phyloP scores from a whole-genome alignment of 1,140 invertebrate species.

The Achatina immaculata region DNA sequence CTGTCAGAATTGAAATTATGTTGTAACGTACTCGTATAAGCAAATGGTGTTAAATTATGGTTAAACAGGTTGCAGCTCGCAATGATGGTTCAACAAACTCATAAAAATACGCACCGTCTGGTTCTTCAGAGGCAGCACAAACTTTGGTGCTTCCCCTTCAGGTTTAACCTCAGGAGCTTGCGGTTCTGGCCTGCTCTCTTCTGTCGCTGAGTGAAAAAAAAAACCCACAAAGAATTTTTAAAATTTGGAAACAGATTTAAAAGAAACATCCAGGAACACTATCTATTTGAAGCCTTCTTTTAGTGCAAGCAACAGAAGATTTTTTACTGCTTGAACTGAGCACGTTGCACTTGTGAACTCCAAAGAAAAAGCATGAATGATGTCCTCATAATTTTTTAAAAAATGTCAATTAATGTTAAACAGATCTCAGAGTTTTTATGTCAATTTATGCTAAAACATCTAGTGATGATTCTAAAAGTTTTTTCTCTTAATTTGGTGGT shows the following conservation, averaged over 20 bases:
- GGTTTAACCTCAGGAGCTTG: slow-evolving; percentile 49
- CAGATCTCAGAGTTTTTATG: too few species aligned
- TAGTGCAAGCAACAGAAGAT: not conserved
- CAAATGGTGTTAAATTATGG: too few species aligned
- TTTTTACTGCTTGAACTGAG: not conserved
- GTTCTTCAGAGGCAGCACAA: slow-evolving; percentile 60
- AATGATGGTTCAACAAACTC: too few species aligned
- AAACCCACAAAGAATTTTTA: not conserved
- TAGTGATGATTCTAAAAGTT: too few species aligned
- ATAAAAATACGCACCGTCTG: slow-evolving; percentile 49
- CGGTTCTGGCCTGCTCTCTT: slow-evolving; percentile 50
- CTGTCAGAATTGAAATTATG: too few species aligned
- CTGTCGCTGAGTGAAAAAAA: slow-evolving; percentile 39
- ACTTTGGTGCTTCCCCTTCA: slow-evolving; percentile 60
- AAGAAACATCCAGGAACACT: not conserved
- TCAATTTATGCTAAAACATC: too few species aligned
- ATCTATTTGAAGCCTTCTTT: not conserved
- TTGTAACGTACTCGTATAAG: too few species aligned
- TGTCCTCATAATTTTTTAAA: not conserved
- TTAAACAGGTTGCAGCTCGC: too few species aligned
- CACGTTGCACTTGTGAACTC: not conserved
- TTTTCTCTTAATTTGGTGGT: too few species aligned
- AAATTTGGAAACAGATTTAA: not conserved
- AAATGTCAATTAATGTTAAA: too few species aligned
- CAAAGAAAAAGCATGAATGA: not conserved